Evolutionary conservation across 2,888 invertebrate genomes (phyloP).

Genomic region (Ennomos erosarius): DNA sequence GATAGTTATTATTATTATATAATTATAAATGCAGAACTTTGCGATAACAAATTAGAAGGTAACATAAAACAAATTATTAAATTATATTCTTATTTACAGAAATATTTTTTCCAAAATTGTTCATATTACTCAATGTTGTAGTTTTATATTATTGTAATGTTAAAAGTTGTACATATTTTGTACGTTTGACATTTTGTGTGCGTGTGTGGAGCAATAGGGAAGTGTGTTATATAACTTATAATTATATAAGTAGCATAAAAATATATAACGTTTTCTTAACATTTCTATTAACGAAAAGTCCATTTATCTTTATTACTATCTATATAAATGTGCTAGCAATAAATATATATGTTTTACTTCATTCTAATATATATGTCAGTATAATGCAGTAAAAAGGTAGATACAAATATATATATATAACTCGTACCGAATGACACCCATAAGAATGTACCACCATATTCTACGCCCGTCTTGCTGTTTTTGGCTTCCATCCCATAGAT

Average conservation of each 20-base stretch:
- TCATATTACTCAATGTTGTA: constrained; percentile 29
- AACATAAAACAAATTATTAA: not conserved
- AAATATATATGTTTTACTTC: constrained; percentile 2
- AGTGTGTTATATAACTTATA: constrained; percentile 19
- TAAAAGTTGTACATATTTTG: constrained; percentile 43
- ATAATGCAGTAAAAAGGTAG: not conserved
- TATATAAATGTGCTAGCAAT: constrained; percentile 5
- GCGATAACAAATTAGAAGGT: constrained; percentile 9
- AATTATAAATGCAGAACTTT: constrained; percentile 3
- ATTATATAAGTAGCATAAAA: constrained; percentile 8
- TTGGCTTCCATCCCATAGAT: no score
- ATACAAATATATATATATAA: no score
- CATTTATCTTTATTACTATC: constrained; percentile 13
- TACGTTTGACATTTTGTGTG: constrained; percentile 47
- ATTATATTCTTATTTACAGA: constrained; percentile 18
- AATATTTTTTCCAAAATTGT: constrained; percentile 21
- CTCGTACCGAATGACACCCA: no score
- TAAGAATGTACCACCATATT: no score
- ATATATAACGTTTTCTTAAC: constrained; percentile 27
- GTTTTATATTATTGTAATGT: constrained; percentile 29
- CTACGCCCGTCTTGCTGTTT: no score
- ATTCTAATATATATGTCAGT: not conserved
- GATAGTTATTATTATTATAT: constrained; percentile 1
- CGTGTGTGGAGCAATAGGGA: constrained; percentile 37
- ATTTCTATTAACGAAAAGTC: constrained; percentile 21